Evolutionary conservation across 2,113 vertebrate genomes (phyloP), one percentile per base, ranked within the genome.

Genomic region (Phocoena phocoena): DNA sequence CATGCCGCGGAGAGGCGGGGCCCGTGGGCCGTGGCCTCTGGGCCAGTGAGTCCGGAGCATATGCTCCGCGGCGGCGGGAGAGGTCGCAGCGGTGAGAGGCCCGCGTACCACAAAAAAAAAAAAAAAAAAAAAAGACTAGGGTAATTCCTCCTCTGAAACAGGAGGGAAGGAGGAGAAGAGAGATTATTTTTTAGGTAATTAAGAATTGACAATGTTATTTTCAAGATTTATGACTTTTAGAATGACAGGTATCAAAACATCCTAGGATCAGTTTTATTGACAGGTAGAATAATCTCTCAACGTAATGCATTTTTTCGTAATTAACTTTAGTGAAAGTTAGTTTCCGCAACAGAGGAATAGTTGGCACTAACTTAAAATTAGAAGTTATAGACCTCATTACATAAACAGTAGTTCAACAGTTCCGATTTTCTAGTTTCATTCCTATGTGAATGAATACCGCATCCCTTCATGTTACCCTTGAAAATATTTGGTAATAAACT

Each of bases 201-300:
- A 97, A 97, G 65, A 93, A 95, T n/a, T 96, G 95, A 84, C 84
- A 96, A 71, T 77, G 53, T 96, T 93, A 96, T 96, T 95, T 97
- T 97, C 74, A 97, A 97, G 96, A 97, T 96, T 96, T 97, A 98
- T 96, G 95, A 95, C 87, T 93, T 96, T 81, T 68, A 88, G 44
- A 90, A 58, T 95, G 94, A 38, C 92, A 88, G 84, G 76, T 62
- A 84, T 96, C 96, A 96, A 94, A 90, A 97, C 80, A 97, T 93
- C 17, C 63, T 87, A 70, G 7, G 9, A 77, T 96, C 70, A 44
- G 44, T 95, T 84, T 96, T 96, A 95, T 31, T 63, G 96, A 97
- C 0, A 38, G 74, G 38, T 10, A 95, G 50, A 82, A 96, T 89
- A 94, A 93, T 97, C 50, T 96, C 28, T 92, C 87, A 67, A 38